phyloP scores from a whole-genome alignment of 2,797 vertebrate species.

The Argya squamiceps region DNA sequence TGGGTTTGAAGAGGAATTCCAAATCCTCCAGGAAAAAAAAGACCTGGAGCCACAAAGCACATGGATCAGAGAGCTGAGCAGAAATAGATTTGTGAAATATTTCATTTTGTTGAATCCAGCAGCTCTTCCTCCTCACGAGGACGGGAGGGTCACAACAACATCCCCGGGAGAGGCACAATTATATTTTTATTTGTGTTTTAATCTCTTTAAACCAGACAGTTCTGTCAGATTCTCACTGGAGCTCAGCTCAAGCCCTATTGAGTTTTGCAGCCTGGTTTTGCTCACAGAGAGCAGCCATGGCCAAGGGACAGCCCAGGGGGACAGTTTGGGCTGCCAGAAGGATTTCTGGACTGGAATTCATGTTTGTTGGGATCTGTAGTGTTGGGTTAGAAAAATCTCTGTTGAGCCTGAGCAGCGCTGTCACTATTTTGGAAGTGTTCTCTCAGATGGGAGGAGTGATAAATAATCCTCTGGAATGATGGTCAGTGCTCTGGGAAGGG shows the following conservation, averaged over 20 bases:
- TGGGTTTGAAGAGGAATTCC: neutral
- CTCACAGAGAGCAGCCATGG: neutral
- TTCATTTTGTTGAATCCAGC: neutral
- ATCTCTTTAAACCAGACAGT: neutral
- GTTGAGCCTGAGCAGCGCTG: neutral
- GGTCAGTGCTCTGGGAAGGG: neutral
- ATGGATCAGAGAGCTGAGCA: neutral
- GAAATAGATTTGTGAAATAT: neutral
- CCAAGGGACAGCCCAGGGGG: slow-evolving; percentile 19
- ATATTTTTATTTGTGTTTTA: neutral
- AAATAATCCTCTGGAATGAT: neutral
- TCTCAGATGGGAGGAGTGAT: neutral
- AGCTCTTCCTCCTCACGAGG: neutral
- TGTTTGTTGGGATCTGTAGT: neutral
- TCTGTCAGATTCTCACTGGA: neutral
- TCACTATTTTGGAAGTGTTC: neutral
- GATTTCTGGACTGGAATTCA: neutral
- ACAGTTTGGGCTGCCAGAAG: neutral
- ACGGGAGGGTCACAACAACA: neutral
- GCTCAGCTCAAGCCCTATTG: neutral
- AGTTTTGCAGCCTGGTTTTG: neutral
- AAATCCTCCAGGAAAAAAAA: neutral
- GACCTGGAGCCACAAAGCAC: neutral
- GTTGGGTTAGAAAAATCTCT: neutral
- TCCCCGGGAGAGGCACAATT: neutral